Percentiles rank a stretch among this genome's conserved stretches.
These are phyloP conservation scores for Orius insidiosus DNA, from an alignment of 1,140 invertebrate genomes.

Conservation along the genomic window DNA sequence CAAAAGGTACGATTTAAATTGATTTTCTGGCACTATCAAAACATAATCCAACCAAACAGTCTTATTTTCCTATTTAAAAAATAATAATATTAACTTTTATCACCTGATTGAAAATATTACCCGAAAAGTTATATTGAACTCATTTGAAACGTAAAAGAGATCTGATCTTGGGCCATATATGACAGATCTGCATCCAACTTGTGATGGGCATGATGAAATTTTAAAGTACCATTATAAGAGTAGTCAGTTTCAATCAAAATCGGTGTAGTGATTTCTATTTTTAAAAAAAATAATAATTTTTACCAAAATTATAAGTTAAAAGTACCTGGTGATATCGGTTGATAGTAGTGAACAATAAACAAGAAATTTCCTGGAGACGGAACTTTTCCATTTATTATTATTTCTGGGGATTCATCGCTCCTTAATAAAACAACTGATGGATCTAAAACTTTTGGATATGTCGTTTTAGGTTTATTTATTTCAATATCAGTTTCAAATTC, in stretches of 20 bases:
- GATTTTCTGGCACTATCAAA: slow-evolving; percentile 56
- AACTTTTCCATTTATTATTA: slow-evolving; percentile 60
- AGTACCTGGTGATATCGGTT: slow-evolving; percentile 64
- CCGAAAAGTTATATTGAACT: slow-evolving; percentile 49
- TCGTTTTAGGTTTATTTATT: slow-evolving; percentile 33
- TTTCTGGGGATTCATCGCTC: slow-evolving; percentile 36
- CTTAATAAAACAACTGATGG: slow-evolving; percentile 54
- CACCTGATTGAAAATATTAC: background rate
- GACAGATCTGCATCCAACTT: slow-evolving; percentile 72
- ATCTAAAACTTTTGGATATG: slow-evolving; percentile 42
- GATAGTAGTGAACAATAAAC: slow-evolving; percentile 89
- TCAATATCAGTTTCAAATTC: slow-evolving; percentile 58
- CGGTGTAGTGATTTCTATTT: slow-evolving; percentile 29
- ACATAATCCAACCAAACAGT: slow-evolving; percentile 71
- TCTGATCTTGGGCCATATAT: slow-evolving; percentile 49
- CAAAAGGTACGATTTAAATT: slow-evolving; percentile 51
- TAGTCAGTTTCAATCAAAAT: slow-evolving; percentile 68
- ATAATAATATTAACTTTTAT: background rate
- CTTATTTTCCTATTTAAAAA: slow-evolving; percentile 23
- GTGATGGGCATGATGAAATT: slow-evolving; percentile 73
- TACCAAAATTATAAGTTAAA: too few species aligned
- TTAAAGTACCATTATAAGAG: slow-evolving; percentile 57
- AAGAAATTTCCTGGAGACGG: slow-evolving; percentile 63
- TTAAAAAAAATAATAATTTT: too few species aligned
- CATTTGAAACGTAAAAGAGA: slow-evolving; percentile 48